Percentiles rank a stretch among this genome's conserved stretches.
Conservation (phyloP, 2,797 vertebrate genomes). For the Bryconaethiops microstoma region DNA sequence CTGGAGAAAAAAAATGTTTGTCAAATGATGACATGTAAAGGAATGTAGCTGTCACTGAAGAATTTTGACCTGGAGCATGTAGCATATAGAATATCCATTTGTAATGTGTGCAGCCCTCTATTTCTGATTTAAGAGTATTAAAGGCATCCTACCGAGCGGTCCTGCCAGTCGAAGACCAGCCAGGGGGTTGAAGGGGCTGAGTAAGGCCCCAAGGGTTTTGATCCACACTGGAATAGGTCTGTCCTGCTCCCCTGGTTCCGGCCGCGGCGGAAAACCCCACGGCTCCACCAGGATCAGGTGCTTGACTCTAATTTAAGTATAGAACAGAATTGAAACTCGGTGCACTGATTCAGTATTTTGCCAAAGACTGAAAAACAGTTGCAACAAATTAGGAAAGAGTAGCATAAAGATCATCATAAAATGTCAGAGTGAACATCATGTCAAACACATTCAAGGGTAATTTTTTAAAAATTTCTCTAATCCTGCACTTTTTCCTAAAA, state of each 20-base stretch:
- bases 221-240: constrained; percentile 93
- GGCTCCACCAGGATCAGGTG: constrained; percentile 94
- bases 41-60: background rate
- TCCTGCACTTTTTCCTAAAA: background rate
- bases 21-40: background rate
- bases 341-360: background rate
- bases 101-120: background rate
- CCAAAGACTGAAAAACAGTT: background rate
- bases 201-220: constrained; percentile 88
- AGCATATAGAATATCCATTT: background rate
- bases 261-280: constrained; percentile 92
- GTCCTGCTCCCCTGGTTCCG: constrained; percentile 81
- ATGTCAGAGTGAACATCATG: background rate
- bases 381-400: background rate
- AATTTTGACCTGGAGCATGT: background rate
- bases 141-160: constrained; percentile 84
- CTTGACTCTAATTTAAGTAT: constrained; percentile 79
- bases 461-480: background rate
- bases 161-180: constrained; percentile 92
- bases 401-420: background rate
- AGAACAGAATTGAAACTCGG: background rate
- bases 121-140: background rate
- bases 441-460: background rate
- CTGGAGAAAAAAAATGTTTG: background rate
- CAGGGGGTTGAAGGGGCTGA: constrained; percentile 93